Conservation (phyloP, 1,140 invertebrate genomes). For the Lanistes nyassanus region DNA sequence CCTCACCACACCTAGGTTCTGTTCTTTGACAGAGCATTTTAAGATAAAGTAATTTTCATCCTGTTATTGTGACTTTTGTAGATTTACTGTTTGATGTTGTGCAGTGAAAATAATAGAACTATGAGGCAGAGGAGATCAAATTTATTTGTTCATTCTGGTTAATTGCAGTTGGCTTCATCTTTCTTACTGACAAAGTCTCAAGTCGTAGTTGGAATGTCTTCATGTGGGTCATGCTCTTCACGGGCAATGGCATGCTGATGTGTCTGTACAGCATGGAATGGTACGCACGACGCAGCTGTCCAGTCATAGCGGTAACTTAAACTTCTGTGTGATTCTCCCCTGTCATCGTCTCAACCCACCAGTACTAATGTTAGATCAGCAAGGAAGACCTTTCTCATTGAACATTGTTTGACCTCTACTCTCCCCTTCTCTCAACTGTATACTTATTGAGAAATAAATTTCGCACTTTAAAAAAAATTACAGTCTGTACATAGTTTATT, state of each 20-base stretch:
- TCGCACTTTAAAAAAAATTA: neutral
- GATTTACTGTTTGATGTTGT: too few relatives aligned
- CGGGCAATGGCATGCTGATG: constrained; percentile 81
- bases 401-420: neutral
- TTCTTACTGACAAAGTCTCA: constrained; percentile 64
- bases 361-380: neutral
- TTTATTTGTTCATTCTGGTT: neutral
- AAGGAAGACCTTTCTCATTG: neutral
- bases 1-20: neutral
- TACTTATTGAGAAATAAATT: constrained; percentile 2
- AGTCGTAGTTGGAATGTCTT: constrained; percentile 75
- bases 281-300: constrained; percentile 84
- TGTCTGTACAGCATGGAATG: constrained; percentile 86
- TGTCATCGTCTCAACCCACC: neutral
- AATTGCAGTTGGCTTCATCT: constrained; percentile 70
- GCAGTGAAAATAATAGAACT: too few relatives aligned
- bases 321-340: neutral
- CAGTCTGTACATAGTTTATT: too few relatives aligned
- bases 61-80: too few relatives aligned
- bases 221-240: constrained; percentile 82
- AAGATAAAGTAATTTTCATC: neutral
- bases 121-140: too few relatives aligned
- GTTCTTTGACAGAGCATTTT: neutral
- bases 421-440: neutral
- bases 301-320: constrained; percentile 60